These are phyloP conservation scores for Diadophis punctatus DNA, from an alignment of 2,113 vertebrate species.

Conservation along the genomic window DNA sequence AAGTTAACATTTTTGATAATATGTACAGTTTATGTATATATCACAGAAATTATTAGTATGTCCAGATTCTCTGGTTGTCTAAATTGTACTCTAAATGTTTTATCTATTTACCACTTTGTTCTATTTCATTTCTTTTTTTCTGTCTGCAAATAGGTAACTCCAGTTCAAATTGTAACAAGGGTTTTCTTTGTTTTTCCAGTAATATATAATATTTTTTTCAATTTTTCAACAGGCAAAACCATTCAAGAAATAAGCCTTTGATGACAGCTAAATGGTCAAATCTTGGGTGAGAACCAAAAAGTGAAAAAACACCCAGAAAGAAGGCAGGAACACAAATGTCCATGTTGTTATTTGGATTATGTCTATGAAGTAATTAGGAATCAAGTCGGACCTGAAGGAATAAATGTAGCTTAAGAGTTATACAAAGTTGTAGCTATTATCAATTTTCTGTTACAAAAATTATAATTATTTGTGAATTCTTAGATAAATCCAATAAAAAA, in stretches of 20 bases:
- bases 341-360: too few relatives aligned
- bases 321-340: too few relatives aligned
- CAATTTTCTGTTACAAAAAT: not conserved
- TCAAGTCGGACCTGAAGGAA: not conserved
- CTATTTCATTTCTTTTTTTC: not conserved
- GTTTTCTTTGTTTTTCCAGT: not conserved
- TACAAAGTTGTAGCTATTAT: not conserved
- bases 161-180: not conserved
- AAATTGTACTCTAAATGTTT: not conserved
- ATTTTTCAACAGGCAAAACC: conserved; percentile 38
- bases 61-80: not conserved
- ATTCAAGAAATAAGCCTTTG: conserved; percentile 27
- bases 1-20: not conserved
- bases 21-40: not conserved
- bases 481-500: not conserved
- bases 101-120: not conserved
- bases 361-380: too few relatives aligned
- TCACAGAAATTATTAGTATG: not conserved
- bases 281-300: not conserved
- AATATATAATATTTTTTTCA: not conserved
- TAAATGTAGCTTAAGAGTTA: not conserved
- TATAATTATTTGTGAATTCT: not conserved
- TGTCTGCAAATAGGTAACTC: not conserved
- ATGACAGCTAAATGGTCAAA: conserved; percentile 29
- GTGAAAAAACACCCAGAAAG: too few relatives aligned